Evolutionary conservation across 2,797 vertebrate genomes (phyloP).

Genomic region (Limosa lapponica): DNA sequence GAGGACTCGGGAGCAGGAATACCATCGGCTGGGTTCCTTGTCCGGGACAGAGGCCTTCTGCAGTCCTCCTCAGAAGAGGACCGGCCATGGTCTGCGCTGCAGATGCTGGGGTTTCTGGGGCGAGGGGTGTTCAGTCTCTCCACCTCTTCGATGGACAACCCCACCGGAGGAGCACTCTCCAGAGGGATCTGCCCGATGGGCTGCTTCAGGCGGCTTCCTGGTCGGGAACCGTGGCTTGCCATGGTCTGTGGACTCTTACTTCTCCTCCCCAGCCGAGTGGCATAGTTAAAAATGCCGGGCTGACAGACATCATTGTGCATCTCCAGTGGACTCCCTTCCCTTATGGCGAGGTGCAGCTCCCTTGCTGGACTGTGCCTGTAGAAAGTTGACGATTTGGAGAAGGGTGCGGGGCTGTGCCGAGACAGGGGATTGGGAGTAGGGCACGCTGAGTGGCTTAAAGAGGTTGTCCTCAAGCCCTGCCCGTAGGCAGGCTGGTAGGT

Average conservation of each 20-base stretch:
- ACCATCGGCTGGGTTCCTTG: constrained; percentile 94
- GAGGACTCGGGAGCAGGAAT: constrained; percentile 95
- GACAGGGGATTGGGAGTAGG: constrained; percentile 92
- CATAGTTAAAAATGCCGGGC: constrained; percentile 91
- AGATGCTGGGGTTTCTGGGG: constrained; percentile 95
- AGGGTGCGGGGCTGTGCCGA: constrained; percentile 93
- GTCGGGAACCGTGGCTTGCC: constrained; percentile 86
- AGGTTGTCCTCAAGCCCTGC: constrained; percentile 87
- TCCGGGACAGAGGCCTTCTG: constrained; percentile 90
- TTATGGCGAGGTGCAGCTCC: constrained; percentile 90
- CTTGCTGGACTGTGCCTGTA: constrained; percentile 93
- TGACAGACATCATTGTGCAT: constrained; percentile 88
- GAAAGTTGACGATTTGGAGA: constrained; percentile 91
- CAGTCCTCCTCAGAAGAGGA: constrained; percentile 97
- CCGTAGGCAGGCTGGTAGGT: constrained; percentile 92
- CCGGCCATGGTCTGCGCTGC: constrained; percentile 95
- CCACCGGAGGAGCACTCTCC: constrained; percentile 91
- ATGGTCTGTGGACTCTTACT: constrained; percentile 97
- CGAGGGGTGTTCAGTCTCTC: constrained; percentile 97
- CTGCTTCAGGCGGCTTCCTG: constrained; percentile 93
- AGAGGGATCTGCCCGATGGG: constrained; percentile 91
- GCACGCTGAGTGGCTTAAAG: constrained; percentile 90
- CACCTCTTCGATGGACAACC: constrained; percentile 95
- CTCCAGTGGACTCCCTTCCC: constrained; percentile 90
- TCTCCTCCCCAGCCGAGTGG: constrained; percentile 91